These are phyloP conservation scores for Lordiphosa stackelbergi DNA, from an alignment of 1,140 invertebrate species.

Conservation along the genomic window DNA sequence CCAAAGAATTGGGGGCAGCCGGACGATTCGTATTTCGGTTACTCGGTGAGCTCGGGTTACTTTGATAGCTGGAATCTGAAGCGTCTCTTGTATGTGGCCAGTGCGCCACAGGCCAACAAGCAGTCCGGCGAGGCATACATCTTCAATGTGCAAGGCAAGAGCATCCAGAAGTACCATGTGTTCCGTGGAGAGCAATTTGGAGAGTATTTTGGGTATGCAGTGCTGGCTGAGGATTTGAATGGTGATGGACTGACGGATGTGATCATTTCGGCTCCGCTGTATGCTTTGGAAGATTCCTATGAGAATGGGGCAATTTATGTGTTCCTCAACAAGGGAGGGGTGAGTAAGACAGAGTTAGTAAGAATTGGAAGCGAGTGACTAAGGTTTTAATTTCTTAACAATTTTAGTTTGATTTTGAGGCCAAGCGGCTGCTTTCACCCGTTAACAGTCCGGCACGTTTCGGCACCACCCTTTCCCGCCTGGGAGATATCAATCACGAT, in stretches of 20 bases:
- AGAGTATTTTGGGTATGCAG: constrained; percentile 86
- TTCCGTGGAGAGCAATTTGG: constrained; percentile 82
- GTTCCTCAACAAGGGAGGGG: constrained; percentile 79
- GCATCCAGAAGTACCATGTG: constrained; percentile 51
- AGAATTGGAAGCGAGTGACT: constrained; percentile 51
- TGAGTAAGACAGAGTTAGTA: constrained; percentile 54
- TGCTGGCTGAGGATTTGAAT: constrained; percentile 85
- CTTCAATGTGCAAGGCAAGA: constrained; percentile 48
- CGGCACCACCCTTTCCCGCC: constrained; percentile 79
- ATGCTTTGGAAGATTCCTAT: constrained; percentile 77
- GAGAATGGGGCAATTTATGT: constrained; percentile 82
- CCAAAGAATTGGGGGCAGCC: constrained; percentile 43
- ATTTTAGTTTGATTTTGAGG: constrained; percentile 69
- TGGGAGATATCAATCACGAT: constrained; percentile 84
- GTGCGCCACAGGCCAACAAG: constrained; percentile 68
- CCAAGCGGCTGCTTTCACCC: constrained; percentile 51
- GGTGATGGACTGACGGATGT: constrained; percentile 85
- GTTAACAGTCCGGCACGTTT: constrained; percentile 78
- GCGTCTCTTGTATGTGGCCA: constrained; percentile 65
- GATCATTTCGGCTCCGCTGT: constrained; percentile 88
- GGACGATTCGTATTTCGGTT: constrained; percentile 74
- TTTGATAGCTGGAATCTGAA: constrained; percentile 56
- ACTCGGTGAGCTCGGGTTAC: constrained; percentile 64
- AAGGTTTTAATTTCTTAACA: constrained; percentile 4
- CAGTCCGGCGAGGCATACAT: constrained; percentile 73